phyloP scores from a whole-genome alignment of 2,113 vertebrate species.

The Tringa solitaria region DNA sequence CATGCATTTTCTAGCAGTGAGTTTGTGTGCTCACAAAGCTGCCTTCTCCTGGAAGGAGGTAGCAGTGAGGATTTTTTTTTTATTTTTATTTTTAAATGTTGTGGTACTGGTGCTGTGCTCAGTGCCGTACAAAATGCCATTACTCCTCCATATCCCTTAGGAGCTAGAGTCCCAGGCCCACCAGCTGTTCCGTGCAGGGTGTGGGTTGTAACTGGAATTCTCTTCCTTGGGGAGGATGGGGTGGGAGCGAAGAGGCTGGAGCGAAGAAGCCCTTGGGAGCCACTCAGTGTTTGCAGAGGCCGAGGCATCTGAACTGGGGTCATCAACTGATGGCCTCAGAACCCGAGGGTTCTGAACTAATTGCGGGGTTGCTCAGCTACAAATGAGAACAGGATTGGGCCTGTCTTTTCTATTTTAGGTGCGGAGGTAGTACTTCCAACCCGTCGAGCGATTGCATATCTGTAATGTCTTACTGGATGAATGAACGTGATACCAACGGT shows the following conservation, averaged over 20 bases:
- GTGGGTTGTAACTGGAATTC: not conserved
- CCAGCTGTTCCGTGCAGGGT: not conserved
- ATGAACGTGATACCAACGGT: not conserved
- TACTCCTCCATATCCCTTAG: not conserved
- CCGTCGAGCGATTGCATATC: not conserved
- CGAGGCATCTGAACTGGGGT: not conserved
- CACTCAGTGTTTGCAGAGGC: not conserved
- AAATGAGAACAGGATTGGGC: not conserved
- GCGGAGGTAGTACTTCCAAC: not conserved
- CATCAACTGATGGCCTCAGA: no score
- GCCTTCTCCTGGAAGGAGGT: not conserved
- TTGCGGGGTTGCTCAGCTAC: not conserved
- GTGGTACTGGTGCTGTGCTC: fast-evolving
- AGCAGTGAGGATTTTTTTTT: not conserved
- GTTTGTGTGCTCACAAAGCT: not conserved
- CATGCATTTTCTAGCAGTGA: fast-evolving
- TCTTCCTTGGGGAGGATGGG: not conserved
- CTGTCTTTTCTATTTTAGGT: not conserved
- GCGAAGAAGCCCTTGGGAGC: not conserved
- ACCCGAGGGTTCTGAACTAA: not conserved
- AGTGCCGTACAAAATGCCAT: not conserved
- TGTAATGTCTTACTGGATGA: not conserved
- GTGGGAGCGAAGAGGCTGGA: not conserved
- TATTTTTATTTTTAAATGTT: not conserved
- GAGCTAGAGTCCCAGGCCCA: not conserved